Evolutionary conservation across 2,113 vertebrate genomes (phyloP).

Genomic region (Vanacampus margaritifer): DNA sequence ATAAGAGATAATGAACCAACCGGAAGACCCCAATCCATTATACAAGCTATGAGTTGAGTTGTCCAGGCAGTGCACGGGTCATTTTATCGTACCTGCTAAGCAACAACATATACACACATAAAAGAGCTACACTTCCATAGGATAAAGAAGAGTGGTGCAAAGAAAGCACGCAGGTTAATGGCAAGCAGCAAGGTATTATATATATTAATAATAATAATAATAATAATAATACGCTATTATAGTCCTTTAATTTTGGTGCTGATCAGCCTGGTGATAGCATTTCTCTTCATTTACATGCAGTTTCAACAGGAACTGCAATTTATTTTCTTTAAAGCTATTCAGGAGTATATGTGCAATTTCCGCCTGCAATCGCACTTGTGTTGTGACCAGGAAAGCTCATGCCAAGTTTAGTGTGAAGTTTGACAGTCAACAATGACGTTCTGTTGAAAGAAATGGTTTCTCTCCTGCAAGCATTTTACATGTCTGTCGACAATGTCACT

Average conservation of each 20-base stretch:
- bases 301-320: neutral
- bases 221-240: too few species aligned
- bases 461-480: neutral
- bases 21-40: too few species aligned
- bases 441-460: neutral
- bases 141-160: neutral
- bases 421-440: neutral
- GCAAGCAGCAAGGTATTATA: neutral
- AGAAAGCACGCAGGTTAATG: neutral
- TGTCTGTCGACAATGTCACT: neutral
- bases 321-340: neutral
- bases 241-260: neutral
- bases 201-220: too few species aligned
- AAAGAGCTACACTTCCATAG: neutral
- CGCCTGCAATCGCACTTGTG: neutral
- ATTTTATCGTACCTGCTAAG: neutral
- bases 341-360: neutral
- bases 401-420: neutral
- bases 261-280: neutral
- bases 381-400: neutral
- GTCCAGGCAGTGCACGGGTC: neutral
- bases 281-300: neutral
- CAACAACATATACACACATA: too few species aligned
- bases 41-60: neutral
- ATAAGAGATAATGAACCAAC: neutral